phyloP scores from a whole-genome alignment of 2,888 invertebrate species.

The Acanthosepion lycidas region DNA sequence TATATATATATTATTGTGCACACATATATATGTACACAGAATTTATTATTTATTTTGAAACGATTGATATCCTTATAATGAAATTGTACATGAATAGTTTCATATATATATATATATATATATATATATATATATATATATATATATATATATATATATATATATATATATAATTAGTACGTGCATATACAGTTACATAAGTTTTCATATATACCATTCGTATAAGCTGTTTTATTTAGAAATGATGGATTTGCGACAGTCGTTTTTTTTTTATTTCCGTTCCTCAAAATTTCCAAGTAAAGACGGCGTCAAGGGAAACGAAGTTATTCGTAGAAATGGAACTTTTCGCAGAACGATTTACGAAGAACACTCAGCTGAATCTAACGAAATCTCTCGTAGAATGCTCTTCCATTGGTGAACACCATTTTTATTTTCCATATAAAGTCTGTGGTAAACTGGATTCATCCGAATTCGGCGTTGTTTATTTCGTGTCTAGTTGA shows the following conservation, averaged over 20 bases:
- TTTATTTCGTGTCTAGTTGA: no score
- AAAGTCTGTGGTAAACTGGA: background rate
- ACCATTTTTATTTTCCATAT: background rate
- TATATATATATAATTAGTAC: background rate
- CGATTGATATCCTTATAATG: background rate
- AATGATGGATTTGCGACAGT: background rate
- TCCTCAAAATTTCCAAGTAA: background rate
- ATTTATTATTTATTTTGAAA: no score
- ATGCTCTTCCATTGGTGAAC: background rate
- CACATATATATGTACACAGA: background rate
- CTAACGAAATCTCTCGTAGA: background rate
- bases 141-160: conserved; percentile 1
- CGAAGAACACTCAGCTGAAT: background rate
- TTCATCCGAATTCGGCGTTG: background rate
- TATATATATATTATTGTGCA: background rate
- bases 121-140: background rate
- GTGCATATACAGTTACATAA: background rate
- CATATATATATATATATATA: background rate
- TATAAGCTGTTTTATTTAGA: background rate
- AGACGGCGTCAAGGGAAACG: background rate
- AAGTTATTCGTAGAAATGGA: background rate
- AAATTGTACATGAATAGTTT: background rate
- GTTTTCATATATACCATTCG: background rate
- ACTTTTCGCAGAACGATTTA: background rate
- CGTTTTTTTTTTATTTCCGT: background rate